Conservation (phyloP, 2,797 vertebrate genomes). For the Cyprinella venusta region DNA sequence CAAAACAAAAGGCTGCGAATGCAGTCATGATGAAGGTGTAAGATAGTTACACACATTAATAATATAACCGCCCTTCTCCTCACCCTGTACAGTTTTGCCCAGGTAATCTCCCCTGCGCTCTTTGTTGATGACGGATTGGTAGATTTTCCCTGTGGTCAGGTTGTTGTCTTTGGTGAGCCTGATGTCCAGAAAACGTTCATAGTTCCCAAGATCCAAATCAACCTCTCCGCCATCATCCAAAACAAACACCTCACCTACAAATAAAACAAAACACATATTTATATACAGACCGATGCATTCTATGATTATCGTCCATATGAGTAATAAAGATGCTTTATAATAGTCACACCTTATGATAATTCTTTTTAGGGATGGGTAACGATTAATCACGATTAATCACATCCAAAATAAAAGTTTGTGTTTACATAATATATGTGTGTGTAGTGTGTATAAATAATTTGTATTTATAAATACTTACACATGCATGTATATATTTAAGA, state of each 20-base stretch:
- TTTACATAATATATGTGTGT: too few relatives aligned
- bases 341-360: too few relatives aligned
- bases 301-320: too few relatives aligned
- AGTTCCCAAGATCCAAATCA: slow-evolving; percentile 95
- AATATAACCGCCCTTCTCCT: background rate
- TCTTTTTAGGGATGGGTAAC: too few relatives aligned
- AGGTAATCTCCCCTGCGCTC: slow-evolving; percentile 94
- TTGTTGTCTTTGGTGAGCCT: slow-evolving; percentile 95
- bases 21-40: too few relatives aligned
- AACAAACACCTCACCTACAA: slow-evolving; percentile 93
- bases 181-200: slow-evolving; percentile 95
- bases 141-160: slow-evolving; percentile 95
- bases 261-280: slow-evolving; percentile 12
- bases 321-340: too few relatives aligned
- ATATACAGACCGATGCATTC: background rate
- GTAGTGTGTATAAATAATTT: too few relatives aligned
- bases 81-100: slow-evolving; percentile 97
- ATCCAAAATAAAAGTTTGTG: too few relatives aligned
- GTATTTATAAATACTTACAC: too few relatives aligned
- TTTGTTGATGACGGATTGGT: slow-evolving; percentile 97
- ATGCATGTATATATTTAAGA: too few relatives aligned
- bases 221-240: slow-evolving; percentile 95
- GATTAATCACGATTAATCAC: too few relatives aligned
- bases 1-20: too few relatives aligned
- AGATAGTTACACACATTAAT: background rate